phyloP scores from a whole-genome alignment of 2,113 vertebrate genomes.

The Meriones unguiculatus region DNA sequence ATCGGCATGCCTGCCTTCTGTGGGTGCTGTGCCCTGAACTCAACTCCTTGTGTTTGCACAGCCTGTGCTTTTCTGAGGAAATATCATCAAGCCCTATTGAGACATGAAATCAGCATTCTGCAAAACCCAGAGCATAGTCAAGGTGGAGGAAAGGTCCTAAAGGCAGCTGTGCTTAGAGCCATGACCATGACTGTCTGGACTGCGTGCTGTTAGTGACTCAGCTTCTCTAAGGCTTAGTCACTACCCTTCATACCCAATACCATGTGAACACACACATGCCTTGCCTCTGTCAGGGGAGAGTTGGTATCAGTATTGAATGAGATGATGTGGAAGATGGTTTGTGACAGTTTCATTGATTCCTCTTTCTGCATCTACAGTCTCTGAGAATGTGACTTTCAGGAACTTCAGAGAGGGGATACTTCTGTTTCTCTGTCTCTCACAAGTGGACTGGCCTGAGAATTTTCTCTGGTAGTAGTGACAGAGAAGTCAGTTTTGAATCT shows the following conservation, averaged over 20 bases:
- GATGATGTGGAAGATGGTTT: not conserved
- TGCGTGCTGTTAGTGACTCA: not conserved
- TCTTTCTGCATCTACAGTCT: not conserved
- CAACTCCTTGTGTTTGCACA: not conserved
- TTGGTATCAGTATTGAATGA: not conserved
- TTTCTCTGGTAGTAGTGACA: not conserved
- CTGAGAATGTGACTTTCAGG: not conserved
- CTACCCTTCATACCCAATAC: not conserved
- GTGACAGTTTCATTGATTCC: not conserved
- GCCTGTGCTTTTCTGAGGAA: not conserved
- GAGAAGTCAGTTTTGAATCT: not conserved
- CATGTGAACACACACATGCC: not conserved
- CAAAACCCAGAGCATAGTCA: not conserved
- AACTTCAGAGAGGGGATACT: not conserved
- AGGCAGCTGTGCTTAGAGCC: not conserved
- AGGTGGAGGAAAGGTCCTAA: not conserved
- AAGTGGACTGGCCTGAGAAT: not conserved
- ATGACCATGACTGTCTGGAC: not conserved
- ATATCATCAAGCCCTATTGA: not conserved
- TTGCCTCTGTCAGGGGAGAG: not conserved
- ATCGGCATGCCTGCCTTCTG: not conserved
- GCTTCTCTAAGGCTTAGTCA: not conserved
- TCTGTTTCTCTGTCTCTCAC: not conserved
- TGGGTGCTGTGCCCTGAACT: not conserved
- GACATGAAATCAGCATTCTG: not conserved